phyloP scores from a whole-genome alignment of 2,888 invertebrate species.

The Drosophila yooni region DNA sequence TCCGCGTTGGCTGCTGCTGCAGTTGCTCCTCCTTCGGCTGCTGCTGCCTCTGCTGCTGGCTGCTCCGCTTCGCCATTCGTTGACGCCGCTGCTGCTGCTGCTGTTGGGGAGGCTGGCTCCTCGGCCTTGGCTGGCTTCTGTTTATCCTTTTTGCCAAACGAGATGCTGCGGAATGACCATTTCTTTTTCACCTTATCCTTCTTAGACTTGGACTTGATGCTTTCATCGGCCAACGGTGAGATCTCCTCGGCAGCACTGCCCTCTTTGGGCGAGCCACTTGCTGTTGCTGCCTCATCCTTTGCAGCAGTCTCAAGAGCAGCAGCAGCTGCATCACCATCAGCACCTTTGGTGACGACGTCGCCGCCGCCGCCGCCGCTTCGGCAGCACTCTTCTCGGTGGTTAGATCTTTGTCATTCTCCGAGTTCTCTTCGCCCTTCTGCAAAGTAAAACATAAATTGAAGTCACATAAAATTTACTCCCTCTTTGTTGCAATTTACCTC shows the following conservation, averaged over 20 bases:
- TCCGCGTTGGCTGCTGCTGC: slow-evolving; percentile 4
- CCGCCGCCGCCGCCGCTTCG: slow-evolving; percentile 48
- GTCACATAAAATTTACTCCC: not conserved
- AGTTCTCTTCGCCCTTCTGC: slow-evolving; percentile 87
- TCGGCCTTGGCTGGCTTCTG: slow-evolving; percentile 91
- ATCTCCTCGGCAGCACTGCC: slow-evolving; percentile 76
- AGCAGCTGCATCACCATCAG: slow-evolving; percentile 54
- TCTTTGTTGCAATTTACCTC: slow-evolving; percentile 41
- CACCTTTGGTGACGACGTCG: slow-evolving; percentile 1
- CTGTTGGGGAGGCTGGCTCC: slow-evolving; percentile 83
- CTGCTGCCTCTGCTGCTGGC: slow-evolving; percentile 85
- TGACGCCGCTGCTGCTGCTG: slow-evolving; percentile 56
- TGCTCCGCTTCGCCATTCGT: slow-evolving; percentile 87
- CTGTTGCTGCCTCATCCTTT: slow-evolving; percentile 63
- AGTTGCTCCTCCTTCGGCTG: slow-evolving; percentile 15
- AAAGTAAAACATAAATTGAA: slow-evolving; percentile 68
- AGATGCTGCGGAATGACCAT: slow-evolving; percentile 95
- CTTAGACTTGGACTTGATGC: slow-evolving; percentile 87
- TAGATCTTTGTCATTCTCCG: slow-evolving; percentile 89
- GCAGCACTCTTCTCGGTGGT: slow-evolving; percentile 88
- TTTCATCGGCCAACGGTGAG: slow-evolving; percentile 82
- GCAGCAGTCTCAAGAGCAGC: slow-evolving; percentile 70
- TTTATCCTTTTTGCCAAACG: slow-evolving; percentile 95
- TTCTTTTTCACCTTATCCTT: slow-evolving; percentile 93
- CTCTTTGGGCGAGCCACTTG: slow-evolving; percentile 68